These are phyloP conservation scores for Dissostichus mawsoni DNA, from an alignment of 2,113 vertebrate species.

Conservation along the genomic window DNA sequence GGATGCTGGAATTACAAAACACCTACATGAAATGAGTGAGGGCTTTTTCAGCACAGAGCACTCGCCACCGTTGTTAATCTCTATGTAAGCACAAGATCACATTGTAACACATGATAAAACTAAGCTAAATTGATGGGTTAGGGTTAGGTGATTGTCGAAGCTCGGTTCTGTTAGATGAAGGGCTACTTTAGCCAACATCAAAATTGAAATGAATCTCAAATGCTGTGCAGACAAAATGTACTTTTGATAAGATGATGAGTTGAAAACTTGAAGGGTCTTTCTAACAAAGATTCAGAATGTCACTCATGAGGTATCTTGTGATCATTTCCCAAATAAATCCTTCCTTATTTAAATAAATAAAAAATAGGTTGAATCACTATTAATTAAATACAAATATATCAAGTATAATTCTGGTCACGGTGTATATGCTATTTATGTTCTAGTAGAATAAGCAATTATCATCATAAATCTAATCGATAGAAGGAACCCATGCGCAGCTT, in stretches of 20 bases:
- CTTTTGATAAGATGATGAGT: not conserved
- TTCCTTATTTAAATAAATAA: not conserved
- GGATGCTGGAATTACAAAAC: not conserved
- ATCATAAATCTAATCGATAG: no score
- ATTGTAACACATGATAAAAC: not conserved
- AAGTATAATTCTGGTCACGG: no score
- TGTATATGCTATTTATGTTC: no score
- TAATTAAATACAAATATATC: not conserved
- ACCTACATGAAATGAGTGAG: not conserved
- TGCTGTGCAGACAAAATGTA: conserved; percentile 12
- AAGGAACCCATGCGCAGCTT: no score
- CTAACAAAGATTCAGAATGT: not conserved
- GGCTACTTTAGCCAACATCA: conserved; percentile 39
- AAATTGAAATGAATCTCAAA: conserved; percentile 25
- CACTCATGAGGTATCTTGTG: not conserved
- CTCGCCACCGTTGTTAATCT: not conserved
- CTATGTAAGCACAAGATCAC: conserved; percentile 24
- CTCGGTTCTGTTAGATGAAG: conserved; percentile 15
- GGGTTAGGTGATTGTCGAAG: conserved; percentile 19
- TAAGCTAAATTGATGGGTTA: not conserved
- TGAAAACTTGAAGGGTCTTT: not conserved
- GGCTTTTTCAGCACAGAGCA: not conserved
- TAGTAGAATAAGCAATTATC: no score
- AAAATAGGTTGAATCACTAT: not conserved
- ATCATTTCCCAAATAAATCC: no score